A percentile compares a stretch with the other conserved stretches of the same genome.
Evolutionary conservation across 2,888 invertebrate genomes (phyloP).

Genomic region (Glaucopsyche alexis): DNA sequence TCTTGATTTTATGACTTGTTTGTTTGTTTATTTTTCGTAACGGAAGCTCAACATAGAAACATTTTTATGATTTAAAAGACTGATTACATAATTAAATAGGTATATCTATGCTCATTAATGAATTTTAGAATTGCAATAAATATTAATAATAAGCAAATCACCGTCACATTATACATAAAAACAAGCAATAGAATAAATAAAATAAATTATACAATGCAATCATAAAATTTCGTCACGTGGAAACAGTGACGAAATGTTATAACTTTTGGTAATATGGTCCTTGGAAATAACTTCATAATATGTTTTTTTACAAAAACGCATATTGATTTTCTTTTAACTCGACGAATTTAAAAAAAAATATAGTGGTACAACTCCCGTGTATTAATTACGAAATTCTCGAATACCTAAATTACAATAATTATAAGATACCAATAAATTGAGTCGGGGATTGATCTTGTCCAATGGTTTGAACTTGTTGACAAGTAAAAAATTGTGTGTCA

Average conservation of each 20-base stretch:
- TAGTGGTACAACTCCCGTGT: too few species aligned
- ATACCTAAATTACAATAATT: too few species aligned
- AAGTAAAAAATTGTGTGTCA: too few species aligned
- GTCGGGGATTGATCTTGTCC: too few species aligned
- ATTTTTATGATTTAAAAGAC: not conserved
- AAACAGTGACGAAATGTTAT: not conserved
- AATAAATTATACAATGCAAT: not conserved
- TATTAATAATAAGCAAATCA: slow-evolving; percentile 1
- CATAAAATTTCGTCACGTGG: slow-evolving; percentile 6
- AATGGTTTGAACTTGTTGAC: too few species aligned
- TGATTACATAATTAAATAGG: not conserved
- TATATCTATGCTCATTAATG: slow-evolving; percentile 1
- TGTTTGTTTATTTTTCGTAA: slow-evolving; percentile 8
- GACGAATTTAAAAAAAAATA: too few species aligned
- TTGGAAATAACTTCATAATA: not conserved
- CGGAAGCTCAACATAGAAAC: not conserved
- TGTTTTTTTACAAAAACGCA: too few species aligned
- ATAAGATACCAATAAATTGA: too few species aligned
- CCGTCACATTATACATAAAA: slow-evolving; percentile 1
- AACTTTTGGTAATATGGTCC: not conserved
- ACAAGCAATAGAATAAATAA: slow-evolving; percentile 9
- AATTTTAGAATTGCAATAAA: not conserved
- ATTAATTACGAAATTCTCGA: too few species aligned
- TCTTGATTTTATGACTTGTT: not conserved
- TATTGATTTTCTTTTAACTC: too few species aligned